Base-by-base conservation (phyloP, 2,113 vertebrate genomes). In the Xenotilapia longispinis region DNA sequence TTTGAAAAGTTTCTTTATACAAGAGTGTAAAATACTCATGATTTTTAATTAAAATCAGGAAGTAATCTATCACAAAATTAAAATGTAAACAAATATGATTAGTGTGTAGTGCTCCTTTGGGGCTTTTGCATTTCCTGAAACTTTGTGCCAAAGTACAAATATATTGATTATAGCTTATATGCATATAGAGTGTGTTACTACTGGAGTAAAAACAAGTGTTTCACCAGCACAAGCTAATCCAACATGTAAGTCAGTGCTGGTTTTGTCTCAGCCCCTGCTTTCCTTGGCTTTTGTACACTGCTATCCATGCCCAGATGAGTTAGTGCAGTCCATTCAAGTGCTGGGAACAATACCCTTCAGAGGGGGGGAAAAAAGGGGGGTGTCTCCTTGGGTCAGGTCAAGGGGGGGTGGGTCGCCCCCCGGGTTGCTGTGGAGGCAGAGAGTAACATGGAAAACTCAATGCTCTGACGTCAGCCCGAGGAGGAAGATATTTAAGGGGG, bases 321-420 rank as follows among this genome's bases (percentile, higher is more conserved):
- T 93, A 93, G 90, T 88, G 89, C 88, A 88, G 91, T 93, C 94
- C 94, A 95, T 97, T 97, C 94, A 96, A 94, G 94, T 92, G 94
- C 92, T 80, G 42, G 93, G 93, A 95, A 96, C 95, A 97, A 96
- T 95, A 83, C 87, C 92, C 83, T 58, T 1, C 31, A 68, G 6
- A 85, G 93, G 92, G 94, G 92, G 90, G 87, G 85, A 2, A 80
- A 12, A 51, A 14, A 1, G 26, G 26, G 85, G 94, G 94, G 91
- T 38, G 31, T 38, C 60, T 38, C 33, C 17, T 12, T 7, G 33
- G 60, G 17, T 38, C 33, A 38, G 33, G 60, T 65, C 17, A 38
- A 38, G 31, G 93, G 95, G 83, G 83, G 89, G 93, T 84, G 91
- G 54, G 70, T 84, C 84, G 83, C 84, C 86, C 54, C 60, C 88